phyloP scores from a whole-genome alignment of 1,140 invertebrate species.

The Scaptodrosophila lebanonensis region DNA sequence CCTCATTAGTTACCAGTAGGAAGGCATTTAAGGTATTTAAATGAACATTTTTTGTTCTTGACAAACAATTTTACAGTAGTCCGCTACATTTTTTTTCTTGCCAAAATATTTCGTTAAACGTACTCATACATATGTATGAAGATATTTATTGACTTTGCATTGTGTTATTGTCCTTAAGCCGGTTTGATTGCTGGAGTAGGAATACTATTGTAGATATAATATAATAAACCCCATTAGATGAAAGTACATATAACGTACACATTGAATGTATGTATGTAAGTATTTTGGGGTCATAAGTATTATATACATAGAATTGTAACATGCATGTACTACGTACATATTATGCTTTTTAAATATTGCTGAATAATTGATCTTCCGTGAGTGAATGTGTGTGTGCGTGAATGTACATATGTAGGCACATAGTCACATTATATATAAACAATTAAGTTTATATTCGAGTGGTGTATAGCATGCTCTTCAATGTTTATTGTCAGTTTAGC shows the following conservation, averaged over 20 bases:
- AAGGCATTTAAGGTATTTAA: too few relatives aligned
- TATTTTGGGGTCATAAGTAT: constrained; percentile 60
- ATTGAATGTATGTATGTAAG: too few relatives aligned
- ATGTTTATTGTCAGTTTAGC: constrained; percentile 17
- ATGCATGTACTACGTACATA: background rate
- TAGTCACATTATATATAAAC: constrained; percentile 42
- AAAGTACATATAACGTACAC: too few relatives aligned
- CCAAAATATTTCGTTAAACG: too few relatives aligned
- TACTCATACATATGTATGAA: too few relatives aligned
- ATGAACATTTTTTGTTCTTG: too few relatives aligned
- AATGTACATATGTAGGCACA: constrained; percentile 52
- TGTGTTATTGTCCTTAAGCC: constrained; percentile 57
- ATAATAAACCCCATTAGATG: too few relatives aligned
- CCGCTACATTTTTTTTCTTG: too few relatives aligned
- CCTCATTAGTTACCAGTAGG: too few relatives aligned
- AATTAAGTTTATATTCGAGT: constrained; percentile 53
- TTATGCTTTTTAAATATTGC: constrained; percentile 11
- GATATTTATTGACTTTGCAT: constrained; percentile 8
- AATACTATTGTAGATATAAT: too few relatives aligned
- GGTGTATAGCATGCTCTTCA: constrained; percentile 34
- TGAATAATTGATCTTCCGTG: constrained; percentile 50
- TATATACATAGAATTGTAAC: background rate
- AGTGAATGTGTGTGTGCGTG: constrained; percentile 13
- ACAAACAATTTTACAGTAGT: too few relatives aligned
- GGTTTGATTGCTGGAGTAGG: constrained; percentile 25